Evolutionary conservation across 35 echinoderm and acorn worm species (phyloP).

Genomic region (Patiria miniata): DNA sequence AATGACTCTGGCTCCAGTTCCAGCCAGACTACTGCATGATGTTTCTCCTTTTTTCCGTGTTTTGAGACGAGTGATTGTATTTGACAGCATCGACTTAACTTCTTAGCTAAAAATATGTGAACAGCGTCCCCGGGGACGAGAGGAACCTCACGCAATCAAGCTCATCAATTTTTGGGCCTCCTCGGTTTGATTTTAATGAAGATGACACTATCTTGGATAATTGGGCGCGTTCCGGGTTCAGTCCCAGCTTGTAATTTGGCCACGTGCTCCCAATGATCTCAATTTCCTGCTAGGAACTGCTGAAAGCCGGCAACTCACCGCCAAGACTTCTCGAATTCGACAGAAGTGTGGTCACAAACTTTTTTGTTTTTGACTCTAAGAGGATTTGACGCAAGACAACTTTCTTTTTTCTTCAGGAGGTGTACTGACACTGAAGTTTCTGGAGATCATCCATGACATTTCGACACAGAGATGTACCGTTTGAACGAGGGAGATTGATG

Average conservation of each 20-base stretch:
- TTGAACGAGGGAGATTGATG: not conserved
- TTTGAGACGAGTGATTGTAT: not conserved
- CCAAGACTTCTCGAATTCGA: not conserved
- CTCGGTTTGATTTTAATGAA: constrained; percentile 15
- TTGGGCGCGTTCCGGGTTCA: not conserved
- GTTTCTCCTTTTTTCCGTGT: not conserved
- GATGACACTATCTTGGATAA: constrained; percentile 25
- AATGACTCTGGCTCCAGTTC: not conserved
- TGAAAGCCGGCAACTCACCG: not conserved
- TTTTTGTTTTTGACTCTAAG: not conserved
- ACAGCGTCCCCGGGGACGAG: not conserved
- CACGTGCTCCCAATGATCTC: not conserved
- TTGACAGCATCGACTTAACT: not conserved
- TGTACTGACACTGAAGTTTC: not conserved
- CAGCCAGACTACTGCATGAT: not conserved
- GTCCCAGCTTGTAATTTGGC: not conserved
- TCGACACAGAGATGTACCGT: not conserved
- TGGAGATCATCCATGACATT: not conserved
- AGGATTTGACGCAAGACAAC: not conserved
- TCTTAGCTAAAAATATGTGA: constrained; percentile 5
- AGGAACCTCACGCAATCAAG: constrained; percentile 12
- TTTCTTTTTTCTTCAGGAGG: not conserved
- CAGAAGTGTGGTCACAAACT: not conserved
- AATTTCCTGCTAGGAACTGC: not conserved
- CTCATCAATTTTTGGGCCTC: not conserved